Conservation (phyloP, 2,888 invertebrate genomes). For the Leuctra nigra region DNA sequence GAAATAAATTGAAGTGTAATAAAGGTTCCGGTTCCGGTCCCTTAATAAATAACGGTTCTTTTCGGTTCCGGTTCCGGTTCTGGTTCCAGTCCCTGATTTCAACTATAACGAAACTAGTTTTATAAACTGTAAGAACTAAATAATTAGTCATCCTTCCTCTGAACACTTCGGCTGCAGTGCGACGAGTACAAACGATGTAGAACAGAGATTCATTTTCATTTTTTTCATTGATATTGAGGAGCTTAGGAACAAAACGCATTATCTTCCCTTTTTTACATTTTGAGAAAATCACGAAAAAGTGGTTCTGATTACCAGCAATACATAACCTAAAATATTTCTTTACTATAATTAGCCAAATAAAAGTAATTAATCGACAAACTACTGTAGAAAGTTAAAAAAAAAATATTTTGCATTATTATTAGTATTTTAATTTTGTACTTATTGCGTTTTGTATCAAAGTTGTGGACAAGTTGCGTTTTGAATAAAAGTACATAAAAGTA, state of each 20-base stretch:
- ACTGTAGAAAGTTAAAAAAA: background rate
- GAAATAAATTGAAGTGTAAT: too few species aligned
- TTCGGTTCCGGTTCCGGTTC: too few species aligned
- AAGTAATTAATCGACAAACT: background rate
- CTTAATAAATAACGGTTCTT: too few species aligned
- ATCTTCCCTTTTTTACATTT: background rate
- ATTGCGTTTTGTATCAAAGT: background rate
- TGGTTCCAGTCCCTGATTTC: too few species aligned
- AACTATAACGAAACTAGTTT: too few species aligned
- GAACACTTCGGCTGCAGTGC: too few species aligned
- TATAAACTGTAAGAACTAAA: too few species aligned
- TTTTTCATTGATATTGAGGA: too few species aligned
- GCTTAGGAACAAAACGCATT: constrained; percentile 3
- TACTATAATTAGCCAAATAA: background rate
- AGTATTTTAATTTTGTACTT: background rate
- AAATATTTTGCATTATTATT: background rate
- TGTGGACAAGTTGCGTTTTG: constrained; percentile 1
- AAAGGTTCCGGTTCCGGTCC: too few species aligned
- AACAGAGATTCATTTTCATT: too few species aligned
- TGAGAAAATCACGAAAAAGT: background rate
- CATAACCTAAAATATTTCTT: background rate
- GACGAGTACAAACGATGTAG: too few species aligned
- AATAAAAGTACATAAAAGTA: background rate
- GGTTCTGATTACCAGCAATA: background rate
- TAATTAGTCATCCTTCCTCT: too few species aligned